Evolutionary conservation across 2,113 vertebrate species (phyloP).

Genomic region (Vulpes vulpes): DNA sequence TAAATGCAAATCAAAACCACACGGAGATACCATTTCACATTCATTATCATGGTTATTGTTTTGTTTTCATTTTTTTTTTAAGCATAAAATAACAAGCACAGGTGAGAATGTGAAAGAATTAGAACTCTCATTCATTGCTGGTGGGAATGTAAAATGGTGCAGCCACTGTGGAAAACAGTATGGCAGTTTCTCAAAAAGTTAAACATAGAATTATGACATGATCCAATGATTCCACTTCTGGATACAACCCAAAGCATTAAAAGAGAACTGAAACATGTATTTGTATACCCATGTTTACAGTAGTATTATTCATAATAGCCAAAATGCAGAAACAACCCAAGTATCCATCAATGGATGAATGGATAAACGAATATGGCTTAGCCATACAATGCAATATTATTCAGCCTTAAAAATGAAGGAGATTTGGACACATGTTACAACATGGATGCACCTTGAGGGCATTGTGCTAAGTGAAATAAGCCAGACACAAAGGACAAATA

Average conservation of each 20-base stretch:
- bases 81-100: not conserved
- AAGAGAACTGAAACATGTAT: not conserved
- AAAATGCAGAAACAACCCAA: not conserved
- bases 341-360: not conserved
- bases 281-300: not conserved
- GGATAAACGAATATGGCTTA: not conserved
- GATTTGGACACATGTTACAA: not conserved
- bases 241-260: not conserved
- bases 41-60: not conserved
- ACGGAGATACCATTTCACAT: not conserved
- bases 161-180: not conserved
- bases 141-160: not conserved
- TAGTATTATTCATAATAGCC: not conserved
- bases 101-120: not conserved
- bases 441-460: not conserved
- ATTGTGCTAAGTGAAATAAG: not conserved
- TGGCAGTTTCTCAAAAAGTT: not conserved
- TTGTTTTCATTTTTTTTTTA: not conserved
- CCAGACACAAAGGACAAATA: not conserved
- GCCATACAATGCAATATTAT: not conserved
- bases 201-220: not conserved
- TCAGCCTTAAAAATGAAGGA: not conserved
- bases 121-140: not conserved
- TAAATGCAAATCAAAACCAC: not conserved
- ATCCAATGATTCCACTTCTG: not conserved